These are phyloP conservation scores for Brachionus sp. DNA, from an alignment of 1,140 invertebrate species.

Conservation along the genomic window DNA sequence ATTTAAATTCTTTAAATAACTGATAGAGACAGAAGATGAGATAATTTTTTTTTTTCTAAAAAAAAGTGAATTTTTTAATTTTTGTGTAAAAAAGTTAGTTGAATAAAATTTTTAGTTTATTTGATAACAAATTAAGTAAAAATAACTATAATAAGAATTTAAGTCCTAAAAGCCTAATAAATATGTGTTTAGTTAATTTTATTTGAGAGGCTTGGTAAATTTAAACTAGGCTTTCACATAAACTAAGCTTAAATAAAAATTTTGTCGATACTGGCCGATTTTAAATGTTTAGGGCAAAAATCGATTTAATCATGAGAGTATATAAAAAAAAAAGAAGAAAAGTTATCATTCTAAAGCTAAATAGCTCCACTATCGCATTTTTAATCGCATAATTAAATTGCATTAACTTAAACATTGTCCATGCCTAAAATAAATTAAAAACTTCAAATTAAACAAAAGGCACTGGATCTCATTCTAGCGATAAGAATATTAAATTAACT, in stretches of 20 bases:
- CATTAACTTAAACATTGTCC: background rate
- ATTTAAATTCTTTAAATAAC: no score
- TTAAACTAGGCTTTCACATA: background rate
- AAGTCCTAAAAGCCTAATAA: no score
- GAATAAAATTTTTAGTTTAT: no score
- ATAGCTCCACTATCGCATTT: background rate
- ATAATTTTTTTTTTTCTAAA: no score
- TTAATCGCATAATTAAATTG: slow-evolving; percentile 5
- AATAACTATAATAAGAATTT: no score
- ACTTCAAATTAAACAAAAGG: background rate
- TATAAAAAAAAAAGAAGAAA: no score
- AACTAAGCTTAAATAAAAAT: background rate
- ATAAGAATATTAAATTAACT: background rate
- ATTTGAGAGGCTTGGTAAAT: no score
- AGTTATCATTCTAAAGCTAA: background rate
- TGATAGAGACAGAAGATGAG: no score
- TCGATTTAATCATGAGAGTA: background rate
- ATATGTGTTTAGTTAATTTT: no score
- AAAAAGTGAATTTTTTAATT: no score
- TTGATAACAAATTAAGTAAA: no score
- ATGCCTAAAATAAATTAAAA: background rate
- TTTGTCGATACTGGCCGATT: background rate
- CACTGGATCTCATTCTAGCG: background rate
- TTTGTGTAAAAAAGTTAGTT: no score
- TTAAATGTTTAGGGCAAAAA: background rate